Conservation (phyloP, 2,113 vertebrate genomes). For the Ameiurus melas region DNA sequence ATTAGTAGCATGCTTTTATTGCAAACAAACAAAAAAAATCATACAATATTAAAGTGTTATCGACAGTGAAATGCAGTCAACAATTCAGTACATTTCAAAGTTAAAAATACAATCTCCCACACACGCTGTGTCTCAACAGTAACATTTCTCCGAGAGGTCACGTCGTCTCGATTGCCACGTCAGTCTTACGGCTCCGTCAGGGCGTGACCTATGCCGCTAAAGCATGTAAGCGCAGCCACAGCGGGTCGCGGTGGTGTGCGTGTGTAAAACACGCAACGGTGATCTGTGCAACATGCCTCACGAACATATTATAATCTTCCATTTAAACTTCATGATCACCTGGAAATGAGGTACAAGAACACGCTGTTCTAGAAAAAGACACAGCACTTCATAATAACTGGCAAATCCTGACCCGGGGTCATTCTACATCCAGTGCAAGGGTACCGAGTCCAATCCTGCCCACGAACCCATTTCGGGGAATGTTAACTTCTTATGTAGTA, state of each 20-base stretch:
- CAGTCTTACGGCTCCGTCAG: neutral
- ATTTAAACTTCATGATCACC: no score
- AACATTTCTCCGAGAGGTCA: neutral
- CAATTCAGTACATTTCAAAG: neutral
- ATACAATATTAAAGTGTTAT: constrained; percentile 38
- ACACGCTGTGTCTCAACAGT: neutral
- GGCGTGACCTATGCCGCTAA: no score
- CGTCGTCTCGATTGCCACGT: neutral
- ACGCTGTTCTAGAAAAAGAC: neutral
- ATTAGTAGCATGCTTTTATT: constrained; percentile 41
- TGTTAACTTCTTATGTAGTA: neutral
- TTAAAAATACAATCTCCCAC: neutral
- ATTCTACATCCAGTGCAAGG: neutral
- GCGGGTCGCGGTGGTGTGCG: no score
- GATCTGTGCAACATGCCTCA: neutral
- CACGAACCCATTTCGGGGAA: neutral
- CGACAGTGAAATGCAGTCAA: constrained; percentile 26
- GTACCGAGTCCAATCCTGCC: neutral
- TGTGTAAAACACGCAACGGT: neutral
- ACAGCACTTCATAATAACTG: neutral
- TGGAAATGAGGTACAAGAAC: neutral
- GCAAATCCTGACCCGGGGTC: neutral
- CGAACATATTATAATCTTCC: neutral
- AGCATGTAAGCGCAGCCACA: neutral
- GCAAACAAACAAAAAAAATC: neutral